These are phyloP conservation scores for Trachymyrmex cornetzi DNA, from an alignment of 1,140 invertebrate genomes.

Conservation along the genomic window DNA sequence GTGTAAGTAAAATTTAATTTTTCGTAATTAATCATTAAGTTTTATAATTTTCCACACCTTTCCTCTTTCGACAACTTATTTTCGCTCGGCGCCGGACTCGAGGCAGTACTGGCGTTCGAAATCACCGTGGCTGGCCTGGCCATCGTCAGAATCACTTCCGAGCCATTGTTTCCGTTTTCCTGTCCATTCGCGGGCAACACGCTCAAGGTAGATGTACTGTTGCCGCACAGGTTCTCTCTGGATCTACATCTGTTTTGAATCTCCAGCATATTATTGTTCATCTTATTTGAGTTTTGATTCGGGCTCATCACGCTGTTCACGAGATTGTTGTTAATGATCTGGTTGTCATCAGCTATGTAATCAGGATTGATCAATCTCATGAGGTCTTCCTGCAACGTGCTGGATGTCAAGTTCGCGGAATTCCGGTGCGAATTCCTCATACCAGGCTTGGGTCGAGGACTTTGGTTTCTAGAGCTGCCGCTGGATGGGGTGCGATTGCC, in stretches of 20 bases:
- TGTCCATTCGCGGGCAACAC: slow-evolving; percentile 82
- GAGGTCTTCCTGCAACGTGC: slow-evolving; percentile 94
- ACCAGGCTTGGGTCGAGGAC: slow-evolving; percentile 87
- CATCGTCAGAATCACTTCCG: slow-evolving; percentile 91
- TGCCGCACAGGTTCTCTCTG: slow-evolving; percentile 87
- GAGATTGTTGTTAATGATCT: slow-evolving; percentile 81
- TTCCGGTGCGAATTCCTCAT: slow-evolving; percentile 87
- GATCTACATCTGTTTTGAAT: slow-evolving; percentile 86
- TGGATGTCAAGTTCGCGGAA: slow-evolving; percentile 89
- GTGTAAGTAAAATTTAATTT: neutral
- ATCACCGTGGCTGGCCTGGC: slow-evolving; percentile 91
- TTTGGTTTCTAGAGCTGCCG: slow-evolving; percentile 88
- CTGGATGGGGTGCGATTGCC: slow-evolving; percentile 85
- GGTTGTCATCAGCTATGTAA: slow-evolving; percentile 87
- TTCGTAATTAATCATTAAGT: slow-evolving; percentile 4
- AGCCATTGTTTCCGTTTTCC: slow-evolving; percentile 83
- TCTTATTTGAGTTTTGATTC: slow-evolving; percentile 81
- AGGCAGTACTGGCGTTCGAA: slow-evolving; percentile 89
- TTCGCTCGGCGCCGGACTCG: slow-evolving; percentile 88
- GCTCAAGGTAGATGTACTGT: slow-evolving; percentile 82
- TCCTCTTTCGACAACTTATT: slow-evolving; percentile 88
- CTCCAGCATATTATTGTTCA: slow-evolving; percentile 84
- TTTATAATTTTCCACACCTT: slow-evolving; percentile 82
- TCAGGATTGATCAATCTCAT: slow-evolving; percentile 96
- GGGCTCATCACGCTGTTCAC: slow-evolving; percentile 67